These are phyloP conservation scores for Lithophane semibrunnea DNA, from an alignment of 2,888 invertebrate genomes.

Conservation along the genomic window DNA sequence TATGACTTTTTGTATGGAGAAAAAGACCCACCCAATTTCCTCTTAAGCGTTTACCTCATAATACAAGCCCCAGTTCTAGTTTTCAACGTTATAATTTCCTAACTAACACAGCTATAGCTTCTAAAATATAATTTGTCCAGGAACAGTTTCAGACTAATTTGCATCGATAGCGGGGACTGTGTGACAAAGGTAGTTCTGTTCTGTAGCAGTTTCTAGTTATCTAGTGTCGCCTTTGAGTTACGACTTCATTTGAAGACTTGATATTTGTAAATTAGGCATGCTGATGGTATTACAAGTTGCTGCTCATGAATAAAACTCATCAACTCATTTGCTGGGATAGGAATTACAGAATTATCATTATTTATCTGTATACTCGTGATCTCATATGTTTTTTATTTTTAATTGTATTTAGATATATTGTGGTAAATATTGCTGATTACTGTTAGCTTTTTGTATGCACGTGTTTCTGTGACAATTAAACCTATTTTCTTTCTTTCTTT, in stretches of 20 bases:
- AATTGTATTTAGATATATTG: too few species aligned
- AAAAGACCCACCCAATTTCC: too few species aligned
- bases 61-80: constrained; percentile 12
- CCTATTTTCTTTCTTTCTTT: too few species aligned
- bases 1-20: too few species aligned
- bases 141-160: constrained; percentile 60
- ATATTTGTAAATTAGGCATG: constrained; percentile 26
- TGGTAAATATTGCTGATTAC: too few species aligned
- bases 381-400: too few species aligned
- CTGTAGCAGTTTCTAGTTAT: constrained; percentile 45
- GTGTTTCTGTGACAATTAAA: too few species aligned
- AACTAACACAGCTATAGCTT: constrained; percentile 8
- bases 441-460: too few species aligned
- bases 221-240: constrained; percentile 44
- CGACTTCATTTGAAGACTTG: constrained; percentile 28
- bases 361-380: too few species aligned
- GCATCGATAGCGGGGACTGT: constrained; percentile 52
- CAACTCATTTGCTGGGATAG: background rate
- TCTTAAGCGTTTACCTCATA: background rate
- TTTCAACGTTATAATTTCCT: constrained; percentile 35
- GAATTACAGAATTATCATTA: background rate
- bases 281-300: background rate
- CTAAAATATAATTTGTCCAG: constrained; percentile 41
- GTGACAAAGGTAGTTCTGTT: constrained; percentile 40
- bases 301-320: constrained; percentile 10